phyloP scores from a whole-genome alignment of 2,113 vertebrate genomes.

The Sapajus apella region DNA sequence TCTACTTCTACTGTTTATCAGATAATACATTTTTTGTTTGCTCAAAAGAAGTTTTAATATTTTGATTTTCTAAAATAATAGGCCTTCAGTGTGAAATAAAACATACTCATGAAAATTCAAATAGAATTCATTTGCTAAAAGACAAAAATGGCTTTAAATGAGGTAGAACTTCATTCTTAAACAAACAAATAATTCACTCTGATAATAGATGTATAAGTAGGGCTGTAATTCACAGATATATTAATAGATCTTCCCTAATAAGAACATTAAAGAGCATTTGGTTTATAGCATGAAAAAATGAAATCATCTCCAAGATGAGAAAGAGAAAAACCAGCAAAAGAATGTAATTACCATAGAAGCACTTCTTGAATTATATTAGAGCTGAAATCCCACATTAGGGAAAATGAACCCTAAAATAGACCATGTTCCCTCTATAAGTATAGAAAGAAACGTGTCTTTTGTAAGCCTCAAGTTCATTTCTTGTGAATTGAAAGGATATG shows the following conservation, averaged over 20 bases:
- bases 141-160: conserved; percentile 66
- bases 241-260: conserved; percentile 63
- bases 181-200: conserved; percentile 58
- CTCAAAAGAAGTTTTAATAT: conserved; percentile 20
- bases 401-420: conserved; percentile 53
- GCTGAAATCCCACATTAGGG: background rate
- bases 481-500: conserved; percentile 4
- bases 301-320: conserved; percentile 35
- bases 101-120: conserved; percentile 59
- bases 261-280: conserved; percentile 48
- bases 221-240: conserved; percentile 3
- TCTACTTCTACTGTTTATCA: conserved; percentile 41
- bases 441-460: background rate
- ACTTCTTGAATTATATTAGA: conserved; percentile 26
- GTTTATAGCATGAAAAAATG: conserved; percentile 24
- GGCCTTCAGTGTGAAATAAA: conserved; percentile 56
- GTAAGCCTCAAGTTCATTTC: background rate
- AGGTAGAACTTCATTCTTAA: conserved; percentile 60
- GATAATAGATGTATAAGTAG: conserved; percentile 48
- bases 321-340: conserved; percentile 41
- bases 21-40: conserved; percentile 1
- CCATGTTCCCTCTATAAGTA: background rate
- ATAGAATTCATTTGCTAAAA: conserved; percentile 62
- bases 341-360: conserved; percentile 33
- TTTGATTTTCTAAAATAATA: conserved; percentile 61